Evolutionary conservation across 2,888 invertebrate species (phyloP).

Genomic region (Patella ulyssiponensis): DNA sequence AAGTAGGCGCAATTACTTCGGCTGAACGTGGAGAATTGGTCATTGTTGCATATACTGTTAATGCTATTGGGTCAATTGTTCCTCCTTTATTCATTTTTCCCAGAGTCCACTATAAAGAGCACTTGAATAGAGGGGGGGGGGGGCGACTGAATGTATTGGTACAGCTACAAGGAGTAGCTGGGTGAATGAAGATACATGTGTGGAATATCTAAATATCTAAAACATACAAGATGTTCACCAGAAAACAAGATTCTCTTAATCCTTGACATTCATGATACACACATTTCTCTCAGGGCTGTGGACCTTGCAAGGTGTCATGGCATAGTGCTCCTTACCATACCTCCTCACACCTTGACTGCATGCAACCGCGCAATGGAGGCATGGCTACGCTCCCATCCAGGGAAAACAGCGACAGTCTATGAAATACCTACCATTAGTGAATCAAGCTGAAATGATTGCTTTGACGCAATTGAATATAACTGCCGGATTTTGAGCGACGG

Average conservation of each 20-base stretch:
- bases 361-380: constrained; percentile 24
- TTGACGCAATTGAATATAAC: constrained; percentile 16
- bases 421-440: constrained; percentile 25
- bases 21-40: constrained; percentile 36
- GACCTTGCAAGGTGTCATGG: constrained; percentile 52
- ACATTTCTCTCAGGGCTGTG: constrained; percentile 31
- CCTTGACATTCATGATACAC: constrained; percentile 28
- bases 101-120: constrained; percentile 17
- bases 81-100: constrained; percentile 34
- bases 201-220: constrained; percentile 23
- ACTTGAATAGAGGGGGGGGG: constrained; percentile 12
- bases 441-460: constrained; percentile 23
- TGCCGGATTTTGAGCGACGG: too few relatives aligned
- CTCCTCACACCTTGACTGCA: constrained; percentile 42
- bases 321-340: constrained; percentile 62
- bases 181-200: constrained; percentile 27
- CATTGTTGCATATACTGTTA: constrained; percentile 34
- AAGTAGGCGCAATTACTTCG: constrained; percentile 35
- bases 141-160: constrained; percentile 23
- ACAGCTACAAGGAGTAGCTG: constrained; percentile 19
- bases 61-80: constrained; percentile 30
- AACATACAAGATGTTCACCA: constrained; percentile 19
- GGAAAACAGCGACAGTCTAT: constrained; percentile 59
- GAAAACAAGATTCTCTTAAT: constrained; percentile 25
- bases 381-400: constrained; percentile 62